Conservation (phyloP, 2,797 vertebrate genomes). For the Myiothlypis chrysogaster region DNA sequence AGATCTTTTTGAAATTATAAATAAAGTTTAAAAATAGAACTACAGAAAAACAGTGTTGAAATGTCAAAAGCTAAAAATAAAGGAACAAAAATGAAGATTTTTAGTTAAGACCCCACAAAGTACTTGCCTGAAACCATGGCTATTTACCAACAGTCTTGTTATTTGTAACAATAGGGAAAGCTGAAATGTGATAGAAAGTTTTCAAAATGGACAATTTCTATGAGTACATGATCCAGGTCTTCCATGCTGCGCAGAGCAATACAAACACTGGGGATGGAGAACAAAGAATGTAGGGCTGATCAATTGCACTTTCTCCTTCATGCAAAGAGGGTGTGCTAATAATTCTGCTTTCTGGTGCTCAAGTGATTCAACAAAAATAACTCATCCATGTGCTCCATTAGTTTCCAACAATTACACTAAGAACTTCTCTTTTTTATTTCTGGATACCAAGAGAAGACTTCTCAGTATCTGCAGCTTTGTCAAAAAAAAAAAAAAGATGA, state of each 20-base stretch:
- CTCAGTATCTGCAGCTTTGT: neutral
- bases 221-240: neutral
- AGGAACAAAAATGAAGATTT: neutral
- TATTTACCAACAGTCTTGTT: neutral
- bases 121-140: neutral
- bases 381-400: neutral
- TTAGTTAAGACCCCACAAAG: neutral
- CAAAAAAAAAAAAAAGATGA: neutral
- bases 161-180: neutral
- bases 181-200: neutral
- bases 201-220: neutral
- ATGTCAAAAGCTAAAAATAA: neutral
- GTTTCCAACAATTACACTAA: neutral
- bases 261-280: neutral
- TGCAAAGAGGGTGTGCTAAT: neutral
- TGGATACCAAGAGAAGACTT: neutral
- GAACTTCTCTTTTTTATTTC: neutral
- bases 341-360: neutral
- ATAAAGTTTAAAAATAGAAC: neutral
- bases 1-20: neutral
- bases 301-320: neutral
- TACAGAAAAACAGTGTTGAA: neutral
- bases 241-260: neutral
- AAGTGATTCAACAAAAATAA: neutral
- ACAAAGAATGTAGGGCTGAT: neutral